Base-by-base conservation (phyloP, 92 coral and sea anemone genomes). In the Muricea muricata region DNA sequence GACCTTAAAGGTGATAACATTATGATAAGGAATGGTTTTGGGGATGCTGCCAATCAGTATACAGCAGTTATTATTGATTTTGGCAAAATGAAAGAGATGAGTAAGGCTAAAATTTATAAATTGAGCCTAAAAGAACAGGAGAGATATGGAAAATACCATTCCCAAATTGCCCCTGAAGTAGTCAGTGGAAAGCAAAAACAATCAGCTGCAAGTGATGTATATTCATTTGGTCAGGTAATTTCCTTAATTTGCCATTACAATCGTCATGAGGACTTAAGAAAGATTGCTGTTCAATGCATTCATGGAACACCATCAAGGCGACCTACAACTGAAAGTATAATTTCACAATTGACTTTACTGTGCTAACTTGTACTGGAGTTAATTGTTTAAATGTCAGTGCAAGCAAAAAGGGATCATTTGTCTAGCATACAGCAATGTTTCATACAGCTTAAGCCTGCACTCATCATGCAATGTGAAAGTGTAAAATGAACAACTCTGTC, bases 161-260 rank as follows among this genome's bases (percentile, higher is more conserved):
- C 1, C 18, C 91, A 88, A 30, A 84, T 84, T 54, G 91, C 89
- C 5, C 89, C 91, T 23, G 89, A 84, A 26, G 71, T 85, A 3
- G 66, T 78, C 18, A 61, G 75, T 31, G 85, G 89, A 15, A 61
- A 65, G 13, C 47, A 63, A 21, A 52, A 50, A 8, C 75, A 37
- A 17, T 13, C 84, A 25, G 57, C 65, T 7, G 48, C 26, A 41
- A 63, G 89, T 85, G 79, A 85, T 75, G 77, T 85, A 9, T 78
- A 85, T 47, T 76, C 88, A 29, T 55, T 84, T 14, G 67, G 90
- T 35, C 37, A 81, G 26, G n/a, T n/a, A n/a, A n/a, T n/a, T n/a
- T n/a, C n/a, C n/a, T n/a, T n/a, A n/a, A n/a, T n/a, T n/a, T n/a
- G n/a, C n/a, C n/a, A n/a, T n/a, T n/a, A n/a, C n/a, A n/a, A n/a